phyloP scores from a whole-genome alignment of 2,888 invertebrate genomes.

The Tetragonula carbonaria region DNA sequence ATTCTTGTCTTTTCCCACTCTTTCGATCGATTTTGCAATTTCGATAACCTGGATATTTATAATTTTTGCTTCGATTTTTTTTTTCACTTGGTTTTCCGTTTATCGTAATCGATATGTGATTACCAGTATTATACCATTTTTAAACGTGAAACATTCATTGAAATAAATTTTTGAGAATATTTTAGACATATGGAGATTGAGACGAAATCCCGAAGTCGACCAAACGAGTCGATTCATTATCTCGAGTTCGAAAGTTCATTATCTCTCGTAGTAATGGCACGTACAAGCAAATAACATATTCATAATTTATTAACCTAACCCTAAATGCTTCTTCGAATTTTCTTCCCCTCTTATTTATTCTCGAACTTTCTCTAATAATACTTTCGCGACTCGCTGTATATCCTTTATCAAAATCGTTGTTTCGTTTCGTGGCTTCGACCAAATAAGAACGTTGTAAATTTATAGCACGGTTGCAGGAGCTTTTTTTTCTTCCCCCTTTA shows the following conservation, averaged over 20 bases:
- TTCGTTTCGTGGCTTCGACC: background rate
- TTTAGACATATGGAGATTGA: background rate
- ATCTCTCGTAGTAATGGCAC: background rate
- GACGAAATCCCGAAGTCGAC: background rate
- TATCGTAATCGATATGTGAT: background rate
- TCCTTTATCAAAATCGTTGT: background rate
- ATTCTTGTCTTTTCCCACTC: no score
- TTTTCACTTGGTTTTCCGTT: background rate
- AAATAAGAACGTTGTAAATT: background rate
- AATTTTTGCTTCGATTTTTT: background rate
- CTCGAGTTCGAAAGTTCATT: background rate
- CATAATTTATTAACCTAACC: fast-evolving
- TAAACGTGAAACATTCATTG: background rate
- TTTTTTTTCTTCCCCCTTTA: background rate
- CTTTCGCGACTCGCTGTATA: background rate
- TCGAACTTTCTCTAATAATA: background rate
- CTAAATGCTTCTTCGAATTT: background rate
- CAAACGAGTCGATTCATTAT: background rate
- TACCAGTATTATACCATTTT: background rate
- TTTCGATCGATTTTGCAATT: background rate
- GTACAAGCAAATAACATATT: background rate
- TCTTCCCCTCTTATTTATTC: background rate
- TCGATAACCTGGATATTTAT: background rate
- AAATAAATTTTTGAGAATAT: background rate
- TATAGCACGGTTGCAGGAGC: background rate